A percentile compares a stretch with the other conserved stretches of the same genome.
Conservation (phyloP, 2,797 vertebrate genomes). For the Mastacembelus armatus region DNA sequence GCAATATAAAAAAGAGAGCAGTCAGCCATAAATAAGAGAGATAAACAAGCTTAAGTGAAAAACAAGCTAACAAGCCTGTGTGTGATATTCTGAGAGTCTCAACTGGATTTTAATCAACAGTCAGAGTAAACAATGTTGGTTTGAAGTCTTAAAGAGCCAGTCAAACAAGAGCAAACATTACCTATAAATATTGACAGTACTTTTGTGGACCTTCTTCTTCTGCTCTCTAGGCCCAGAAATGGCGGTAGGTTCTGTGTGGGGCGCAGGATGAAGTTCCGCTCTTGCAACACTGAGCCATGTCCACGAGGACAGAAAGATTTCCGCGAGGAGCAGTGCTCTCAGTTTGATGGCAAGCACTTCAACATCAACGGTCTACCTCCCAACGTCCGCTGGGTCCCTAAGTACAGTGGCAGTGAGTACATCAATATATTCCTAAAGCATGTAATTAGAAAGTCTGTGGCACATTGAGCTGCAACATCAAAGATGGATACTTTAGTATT, state of each 20-base stretch:
- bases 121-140: conserved; percentile 3
- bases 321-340: conserved; percentile 94
- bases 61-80: conserved; percentile 1
- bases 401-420: conserved; percentile 97
- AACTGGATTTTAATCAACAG: conserved; percentile 5
- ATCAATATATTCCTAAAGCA: background rate
- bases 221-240: conserved; percentile 88
- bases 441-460: conserved; percentile 1
- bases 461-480: conserved; percentile 5
- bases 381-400: conserved; percentile 94
- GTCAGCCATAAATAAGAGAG: conserved; percentile 4
- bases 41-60: conserved; percentile 29
- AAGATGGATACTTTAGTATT: conserved; percentile 20
- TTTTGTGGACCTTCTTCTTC: background rate
- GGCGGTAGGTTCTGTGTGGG: conserved; percentile 96
- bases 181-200: background rate
- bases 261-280: conserved; percentile 97
- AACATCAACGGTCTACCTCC: conserved; percentile 95
- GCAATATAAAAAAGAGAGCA: background rate
- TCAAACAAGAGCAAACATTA: conserved; percentile 18
- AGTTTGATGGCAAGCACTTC: conserved; percentile 96
- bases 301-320: conserved; percentile 92
- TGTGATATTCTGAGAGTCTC: conserved; percentile 10
- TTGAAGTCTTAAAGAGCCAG: conserved; percentile 8
- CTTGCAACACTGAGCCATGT: conserved; percentile 95